Evolutionary conservation across 2,888 invertebrate species (phyloP).

Genomic region (Drepana falcataria): DNA sequence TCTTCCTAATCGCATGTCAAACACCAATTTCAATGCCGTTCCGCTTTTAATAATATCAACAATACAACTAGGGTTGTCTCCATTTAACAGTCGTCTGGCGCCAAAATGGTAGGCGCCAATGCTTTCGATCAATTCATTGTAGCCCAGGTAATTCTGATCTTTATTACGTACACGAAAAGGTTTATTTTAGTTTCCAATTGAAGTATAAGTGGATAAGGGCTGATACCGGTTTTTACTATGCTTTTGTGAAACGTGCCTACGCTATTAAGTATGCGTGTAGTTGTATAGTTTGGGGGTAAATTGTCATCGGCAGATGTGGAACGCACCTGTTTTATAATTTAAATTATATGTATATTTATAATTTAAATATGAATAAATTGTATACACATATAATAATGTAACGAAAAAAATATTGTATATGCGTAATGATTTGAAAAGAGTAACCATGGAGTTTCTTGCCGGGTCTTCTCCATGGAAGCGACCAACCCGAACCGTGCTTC

Average conservation of each 20-base stretch:
- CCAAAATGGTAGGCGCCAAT: constrained; percentile 50
- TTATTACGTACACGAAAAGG: constrained; percentile 8
- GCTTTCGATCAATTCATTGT: constrained; percentile 27
- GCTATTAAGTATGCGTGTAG: too few relatives aligned
- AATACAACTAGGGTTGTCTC: constrained; percentile 38
- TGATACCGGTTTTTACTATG: constrained; percentile 23
- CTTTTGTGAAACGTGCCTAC: neutral
- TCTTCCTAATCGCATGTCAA: constrained; percentile 23
- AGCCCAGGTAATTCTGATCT: constrained; percentile 14
- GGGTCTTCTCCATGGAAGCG: too few relatives aligned
- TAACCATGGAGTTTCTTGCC: too few relatives aligned
- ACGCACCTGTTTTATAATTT: constrained; percentile 2
- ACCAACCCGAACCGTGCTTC: too few relatives aligned
- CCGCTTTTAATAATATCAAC: constrained; percentile 15
- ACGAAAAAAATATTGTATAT: too few relatives aligned
- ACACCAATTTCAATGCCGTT: constrained; percentile 26
- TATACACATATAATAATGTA: too few relatives aligned
- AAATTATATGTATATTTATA: neutral
- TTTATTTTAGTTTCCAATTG: constrained; percentile 6
- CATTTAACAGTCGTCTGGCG: constrained; percentile 58
- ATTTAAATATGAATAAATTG: too few relatives aligned
- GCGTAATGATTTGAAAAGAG: too few relatives aligned
- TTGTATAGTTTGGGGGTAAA: neutral
- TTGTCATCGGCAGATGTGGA: constrained; percentile 4
- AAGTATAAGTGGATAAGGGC: constrained; percentile 10